Evolutionary conservation across 2,888 invertebrate genomes (phyloP), one percentile per base, ranked within the genome.

Genomic region (Hydriomena furcata): DNA sequence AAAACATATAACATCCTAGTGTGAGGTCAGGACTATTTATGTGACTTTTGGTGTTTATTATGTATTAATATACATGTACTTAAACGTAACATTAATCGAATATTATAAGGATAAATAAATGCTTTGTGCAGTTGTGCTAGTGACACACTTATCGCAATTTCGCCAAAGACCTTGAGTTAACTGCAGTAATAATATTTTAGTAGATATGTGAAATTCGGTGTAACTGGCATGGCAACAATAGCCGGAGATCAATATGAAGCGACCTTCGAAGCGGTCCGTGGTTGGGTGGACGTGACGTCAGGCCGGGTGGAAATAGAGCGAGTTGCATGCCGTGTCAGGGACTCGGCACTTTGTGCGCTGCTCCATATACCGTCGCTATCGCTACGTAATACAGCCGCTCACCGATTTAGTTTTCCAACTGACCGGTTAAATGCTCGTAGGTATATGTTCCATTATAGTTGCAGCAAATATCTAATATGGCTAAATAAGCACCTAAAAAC

Each of bases 241-340:
- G 71, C 73, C 73, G 66, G 79, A 82, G 83, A 89, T 89, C 87
- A 82, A 89, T 88, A 85, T 42, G 73, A 70, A 70, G 63, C 79
- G 87, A 89, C 89, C 89, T 89, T 89, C 82, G 76, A 65, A 66
- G 37, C 71, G 67, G 74, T 63, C 69, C 67, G 76, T 69, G 73
- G 72, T 73, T 72, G 78, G 74, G 71, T 63, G 65, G 68, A 60
- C 55, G 64, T 87, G 87, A 89, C 87, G 85, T 88, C 83, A 88
- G 73, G 76, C 76, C 71, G 73, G 77, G 76, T 79, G 70, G 72
- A 80, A 79, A 73, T 78, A 66, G 77, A 76, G 72, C 77, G 78
- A 76, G 78, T 75, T 83, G 78, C 74, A 79, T 66, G 74, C 75
- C 71, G 73, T 78, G 80, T 79, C 82, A 82, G 73, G 74, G 73